phyloP scores from a whole-genome alignment of 2,888 invertebrate species.

The Trissoscelio sp. region DNA sequence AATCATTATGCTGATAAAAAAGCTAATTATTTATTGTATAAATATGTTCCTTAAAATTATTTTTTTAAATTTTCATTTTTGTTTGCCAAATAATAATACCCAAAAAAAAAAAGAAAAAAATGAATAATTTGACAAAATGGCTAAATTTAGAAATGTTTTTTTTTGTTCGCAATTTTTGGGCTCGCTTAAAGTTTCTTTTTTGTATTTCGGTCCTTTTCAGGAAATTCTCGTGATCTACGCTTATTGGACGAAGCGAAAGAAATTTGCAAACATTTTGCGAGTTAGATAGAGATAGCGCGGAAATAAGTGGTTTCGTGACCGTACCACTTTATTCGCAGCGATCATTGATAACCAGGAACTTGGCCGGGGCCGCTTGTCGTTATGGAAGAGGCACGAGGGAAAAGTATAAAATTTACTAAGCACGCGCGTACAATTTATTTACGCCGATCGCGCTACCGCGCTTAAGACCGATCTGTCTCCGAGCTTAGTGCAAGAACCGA shows the following conservation, averaged over 20 bases:
- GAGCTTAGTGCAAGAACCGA: constrained; percentile 36
- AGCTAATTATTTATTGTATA: no score
- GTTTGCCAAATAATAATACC: no score
- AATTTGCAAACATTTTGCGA: constrained; percentile 62
- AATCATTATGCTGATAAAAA: not conserved
- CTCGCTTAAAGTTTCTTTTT: no score
- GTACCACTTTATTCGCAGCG: constrained; percentile 64
- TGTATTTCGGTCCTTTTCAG: no score
- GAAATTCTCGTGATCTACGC: constrained; percentile 59
- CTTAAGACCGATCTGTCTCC: constrained; percentile 55
- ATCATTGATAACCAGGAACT: constrained; percentile 65
- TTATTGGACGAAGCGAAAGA: constrained; percentile 55
- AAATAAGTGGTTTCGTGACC: constrained; percentile 67
- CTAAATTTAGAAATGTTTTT: no score
- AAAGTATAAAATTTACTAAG: constrained; percentile 64
- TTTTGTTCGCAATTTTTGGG: no score
- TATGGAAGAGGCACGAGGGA: constrained; percentile 53
- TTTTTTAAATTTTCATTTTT: no score
- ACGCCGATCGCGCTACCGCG: constrained; percentile 54
- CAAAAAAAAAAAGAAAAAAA: no score
- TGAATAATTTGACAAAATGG: no score
- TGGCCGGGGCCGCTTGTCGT: constrained; percentile 49
- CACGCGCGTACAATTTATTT: constrained; percentile 66
- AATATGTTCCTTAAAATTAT: no score
- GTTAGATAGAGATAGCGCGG: constrained; percentile 55